A percentile compares a stretch with the other conserved stretches of the same genome.
These are phyloP conservation scores for Neodiprion fabricii DNA, from an alignment of 1,140 invertebrate species.

Conservation along the genomic window DNA sequence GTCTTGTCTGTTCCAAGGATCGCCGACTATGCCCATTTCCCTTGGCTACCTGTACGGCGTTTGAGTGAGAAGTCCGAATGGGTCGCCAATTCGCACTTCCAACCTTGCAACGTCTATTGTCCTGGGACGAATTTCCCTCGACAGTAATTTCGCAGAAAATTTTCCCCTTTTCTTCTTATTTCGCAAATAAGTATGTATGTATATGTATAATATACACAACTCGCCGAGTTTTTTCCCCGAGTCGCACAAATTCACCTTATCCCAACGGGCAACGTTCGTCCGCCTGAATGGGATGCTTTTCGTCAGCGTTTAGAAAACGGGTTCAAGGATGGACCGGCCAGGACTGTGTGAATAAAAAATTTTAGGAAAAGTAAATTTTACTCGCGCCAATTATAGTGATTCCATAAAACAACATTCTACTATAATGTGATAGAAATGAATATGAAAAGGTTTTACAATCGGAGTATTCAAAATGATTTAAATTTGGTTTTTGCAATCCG, in stretches of 20 bases:
- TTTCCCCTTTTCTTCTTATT: neutral
- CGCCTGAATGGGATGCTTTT: too few relatives aligned
- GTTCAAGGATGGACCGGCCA: too few relatives aligned
- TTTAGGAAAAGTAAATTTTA: too few relatives aligned
- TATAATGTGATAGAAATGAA: too few relatives aligned
- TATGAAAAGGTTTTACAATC: too few relatives aligned
- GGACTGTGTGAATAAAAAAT: too few relatives aligned
- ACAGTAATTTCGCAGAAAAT: neutral
- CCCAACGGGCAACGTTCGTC: neutral
- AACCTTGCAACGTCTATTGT: neutral
- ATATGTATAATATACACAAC: neutral
- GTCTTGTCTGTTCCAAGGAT: neutral
- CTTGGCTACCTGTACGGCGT: neutral
- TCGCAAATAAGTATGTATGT: too few relatives aligned
- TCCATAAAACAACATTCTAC: too few relatives aligned
- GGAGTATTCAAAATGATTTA: too few relatives aligned
- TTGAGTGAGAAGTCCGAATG: neutral
- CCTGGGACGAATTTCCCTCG: neutral
- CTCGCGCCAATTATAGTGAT: too few relatives aligned
- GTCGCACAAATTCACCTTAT: neutral
- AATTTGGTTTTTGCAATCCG: too few relatives aligned
- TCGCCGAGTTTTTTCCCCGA: neutral
- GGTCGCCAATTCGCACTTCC: neutral
- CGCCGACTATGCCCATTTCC: neutral
- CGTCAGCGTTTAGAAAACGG: too few relatives aligned